These are phyloP conservation scores for Diplosoma virens DNA, from an alignment of 23 tunicate species.

Conservation along the genomic window DNA sequence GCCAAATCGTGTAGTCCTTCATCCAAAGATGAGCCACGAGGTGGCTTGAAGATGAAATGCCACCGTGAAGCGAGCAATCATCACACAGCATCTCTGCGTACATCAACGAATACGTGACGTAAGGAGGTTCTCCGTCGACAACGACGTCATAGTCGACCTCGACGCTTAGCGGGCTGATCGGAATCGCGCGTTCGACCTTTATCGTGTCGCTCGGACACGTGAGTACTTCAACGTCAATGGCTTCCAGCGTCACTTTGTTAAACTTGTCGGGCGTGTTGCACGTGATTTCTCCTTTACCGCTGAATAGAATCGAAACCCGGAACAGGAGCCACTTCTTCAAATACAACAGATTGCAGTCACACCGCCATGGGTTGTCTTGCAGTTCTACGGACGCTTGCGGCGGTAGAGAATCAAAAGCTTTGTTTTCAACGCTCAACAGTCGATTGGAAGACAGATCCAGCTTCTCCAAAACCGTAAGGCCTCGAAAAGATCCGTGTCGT, in stretches of 20 bases:
- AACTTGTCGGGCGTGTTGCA: constrained; percentile 52
- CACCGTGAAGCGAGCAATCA: constrained; percentile 38
- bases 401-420: constrained; percentile 38
- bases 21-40: constrained; percentile 53
- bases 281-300: constrained; percentile 31
- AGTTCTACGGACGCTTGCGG: constrained; percentile 29
- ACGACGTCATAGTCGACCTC: constrained; percentile 26
- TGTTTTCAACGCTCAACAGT: constrained; percentile 41
- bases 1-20: constrained; percentile 44
- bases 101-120: constrained; percentile 47
- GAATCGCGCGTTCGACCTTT: not conserved
- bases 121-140: constrained; percentile 39
- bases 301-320: constrained; percentile 15
- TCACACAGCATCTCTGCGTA: constrained; percentile 63
- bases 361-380: constrained; percentile 61
- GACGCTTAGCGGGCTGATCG: not conserved
- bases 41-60: not conserved
- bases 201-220: constrained; percentile 17
- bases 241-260: constrained; percentile 42
- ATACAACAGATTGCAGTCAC: constrained; percentile 64
- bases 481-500: constrained; percentile 36
- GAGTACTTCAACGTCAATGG: constrained; percentile 52
- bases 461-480: constrained; percentile 5
- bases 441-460: constrained; percentile 61
- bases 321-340: constrained; percentile 51